phyloP scores from a whole-genome alignment of 2,113 vertebrate species.

The Pterophyllum scalare region DNA sequence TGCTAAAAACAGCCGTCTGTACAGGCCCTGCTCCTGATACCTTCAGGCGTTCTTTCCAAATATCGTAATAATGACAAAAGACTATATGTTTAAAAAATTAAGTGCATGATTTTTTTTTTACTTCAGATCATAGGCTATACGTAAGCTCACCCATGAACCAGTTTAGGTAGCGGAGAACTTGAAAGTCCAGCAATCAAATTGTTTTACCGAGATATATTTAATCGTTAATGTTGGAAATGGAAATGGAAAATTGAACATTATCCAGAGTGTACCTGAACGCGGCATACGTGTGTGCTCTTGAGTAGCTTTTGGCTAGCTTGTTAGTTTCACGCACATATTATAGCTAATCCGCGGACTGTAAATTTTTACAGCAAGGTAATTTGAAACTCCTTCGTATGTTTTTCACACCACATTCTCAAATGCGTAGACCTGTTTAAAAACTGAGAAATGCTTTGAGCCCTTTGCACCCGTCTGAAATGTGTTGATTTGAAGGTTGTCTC shows the following conservation, averaged over 20 bases:
- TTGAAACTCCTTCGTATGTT: neutral
- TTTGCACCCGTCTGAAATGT: neutral
- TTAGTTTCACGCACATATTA: neutral
- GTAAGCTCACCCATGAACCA: neutral
- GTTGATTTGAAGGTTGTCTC: neutral
- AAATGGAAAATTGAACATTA: neutral
- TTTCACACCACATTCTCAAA: neutral
- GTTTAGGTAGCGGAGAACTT: neutral
- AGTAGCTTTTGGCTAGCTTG: neutral
- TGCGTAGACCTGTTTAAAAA: neutral
- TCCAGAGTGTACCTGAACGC: slow-evolving; percentile 16
- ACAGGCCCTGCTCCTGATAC: neutral
- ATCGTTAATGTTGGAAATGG: neutral
- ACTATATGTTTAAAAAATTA: neutral
- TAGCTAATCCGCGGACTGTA: neutral
- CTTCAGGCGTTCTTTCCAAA: neutral
- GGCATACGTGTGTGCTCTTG: slow-evolving; percentile 8
- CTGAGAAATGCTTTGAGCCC: neutral
- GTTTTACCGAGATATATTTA: neutral
- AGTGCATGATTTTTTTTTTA: neutral
- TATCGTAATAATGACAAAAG: neutral
- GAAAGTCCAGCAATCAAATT: neutral
- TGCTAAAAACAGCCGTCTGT: neutral
- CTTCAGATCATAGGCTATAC: neutral
- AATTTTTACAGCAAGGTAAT: slow-evolving; percentile 43